Evolutionary conservation across 2,113 vertebrate genomes (phyloP).

Genomic region (Cricetomys ansorgei): DNA sequence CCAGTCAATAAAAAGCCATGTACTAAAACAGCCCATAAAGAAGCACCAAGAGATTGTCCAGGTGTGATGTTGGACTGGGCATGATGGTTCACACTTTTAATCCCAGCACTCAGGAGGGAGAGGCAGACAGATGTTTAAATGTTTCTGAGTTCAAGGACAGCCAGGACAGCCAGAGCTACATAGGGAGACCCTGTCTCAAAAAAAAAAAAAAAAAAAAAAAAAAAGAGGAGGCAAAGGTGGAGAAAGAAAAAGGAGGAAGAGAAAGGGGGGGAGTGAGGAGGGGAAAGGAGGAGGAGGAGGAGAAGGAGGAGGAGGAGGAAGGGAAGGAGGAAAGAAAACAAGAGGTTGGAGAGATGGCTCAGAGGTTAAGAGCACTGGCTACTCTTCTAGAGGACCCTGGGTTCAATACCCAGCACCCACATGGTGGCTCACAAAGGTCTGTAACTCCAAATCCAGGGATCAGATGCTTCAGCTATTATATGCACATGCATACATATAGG

Average conservation of each 20-base stretch:
- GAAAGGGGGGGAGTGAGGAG: fast-evolving
- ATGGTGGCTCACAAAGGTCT: background rate
- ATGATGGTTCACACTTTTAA: background rate
- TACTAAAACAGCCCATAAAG: background rate
- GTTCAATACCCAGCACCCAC: background rate
- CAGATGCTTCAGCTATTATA: background rate
- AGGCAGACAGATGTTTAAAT: background rate
- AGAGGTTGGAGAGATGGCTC: background rate
- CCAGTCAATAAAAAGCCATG: background rate
- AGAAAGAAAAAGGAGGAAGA: background rate
- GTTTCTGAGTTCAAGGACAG: background rate
- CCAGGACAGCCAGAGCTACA: background rate
- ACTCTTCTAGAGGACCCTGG: background rate
- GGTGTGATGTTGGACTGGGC: background rate
- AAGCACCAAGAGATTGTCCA: background rate
- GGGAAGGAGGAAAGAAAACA: background rate
- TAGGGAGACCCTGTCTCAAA: background rate
- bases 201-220: too few species aligned
- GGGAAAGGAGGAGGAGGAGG: fast-evolving
- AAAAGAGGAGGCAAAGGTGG: fast-evolving
- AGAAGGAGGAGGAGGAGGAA: fast-evolving
- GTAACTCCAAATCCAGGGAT: background rate
- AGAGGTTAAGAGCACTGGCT: background rate
- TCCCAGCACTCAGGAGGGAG: background rate
- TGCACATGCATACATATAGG: background rate